A percentile compares a stretch with the other conserved stretches of the same genome.
Evolutionary conservation across 1,140 invertebrate genomes (phyloP).

Genomic region (Brachionus calyciflorus): DNA sequence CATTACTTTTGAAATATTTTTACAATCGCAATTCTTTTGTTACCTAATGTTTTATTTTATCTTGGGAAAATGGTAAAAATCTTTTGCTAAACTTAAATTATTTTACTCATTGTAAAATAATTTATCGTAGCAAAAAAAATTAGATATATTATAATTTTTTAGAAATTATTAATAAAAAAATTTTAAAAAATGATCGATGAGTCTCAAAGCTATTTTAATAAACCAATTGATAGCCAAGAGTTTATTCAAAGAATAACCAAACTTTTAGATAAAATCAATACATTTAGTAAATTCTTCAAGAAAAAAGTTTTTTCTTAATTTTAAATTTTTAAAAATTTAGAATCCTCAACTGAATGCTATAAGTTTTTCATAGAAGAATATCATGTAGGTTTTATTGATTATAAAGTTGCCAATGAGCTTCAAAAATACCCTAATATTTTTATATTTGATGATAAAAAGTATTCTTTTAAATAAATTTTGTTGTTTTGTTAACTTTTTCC

Average conservation of each 20-base stretch:
- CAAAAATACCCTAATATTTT: constrained; percentile 76
- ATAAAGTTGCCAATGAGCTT: constrained; percentile 75
- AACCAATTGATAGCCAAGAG: background rate
- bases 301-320: background rate
- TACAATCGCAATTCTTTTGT: too few relatives aligned
- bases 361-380: constrained; percentile 76
- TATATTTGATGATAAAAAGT: constrained; percentile 59
- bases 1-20: too few relatives aligned
- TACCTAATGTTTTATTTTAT: too few relatives aligned
- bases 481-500: too few relatives aligned
- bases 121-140: too few relatives aligned
- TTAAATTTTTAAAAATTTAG: background rate
- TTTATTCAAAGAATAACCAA: background rate
- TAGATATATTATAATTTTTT: too few relatives aligned
- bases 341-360: background rate
- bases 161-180: too few relatives aligned
- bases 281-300: background rate
- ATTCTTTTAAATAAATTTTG: background rate
- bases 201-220: background rate
- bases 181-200: background rate
- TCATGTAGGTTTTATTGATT: constrained; percentile 79
- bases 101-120: too few relatives aligned
- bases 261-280: background rate
- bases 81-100: too few relatives aligned
- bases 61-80: too few relatives aligned